Conservation (phyloP, 1,140 invertebrate genomes). For the Plectus sambesii region DNA sequence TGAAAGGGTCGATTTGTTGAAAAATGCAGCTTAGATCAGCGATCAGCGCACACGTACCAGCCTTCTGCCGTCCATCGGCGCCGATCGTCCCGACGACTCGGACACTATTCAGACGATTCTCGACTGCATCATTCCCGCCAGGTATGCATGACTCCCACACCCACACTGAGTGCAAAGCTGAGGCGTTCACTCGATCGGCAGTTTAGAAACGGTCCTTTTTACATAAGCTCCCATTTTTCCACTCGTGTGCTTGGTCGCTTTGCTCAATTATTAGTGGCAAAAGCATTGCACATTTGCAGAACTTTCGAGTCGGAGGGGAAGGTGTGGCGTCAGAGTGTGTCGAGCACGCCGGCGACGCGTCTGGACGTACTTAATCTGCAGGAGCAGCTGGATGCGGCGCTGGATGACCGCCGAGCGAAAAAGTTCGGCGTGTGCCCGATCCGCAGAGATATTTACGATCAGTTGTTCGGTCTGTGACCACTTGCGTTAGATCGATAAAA, state of each 20-base stretch:
- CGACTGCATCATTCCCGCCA: constrained; percentile 85
- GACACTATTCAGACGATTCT: constrained; percentile 72
- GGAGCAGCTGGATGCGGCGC: constrained; percentile 77
- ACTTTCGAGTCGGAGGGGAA: constrained; percentile 52
- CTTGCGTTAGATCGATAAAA: constrained; percentile 4
- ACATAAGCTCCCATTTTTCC: constrained; percentile 6
- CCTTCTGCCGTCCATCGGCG: constrained; percentile 36
- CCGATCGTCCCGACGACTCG: constrained; percentile 37
- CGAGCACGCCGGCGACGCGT: constrained; percentile 82
- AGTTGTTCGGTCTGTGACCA: constrained; percentile 73
- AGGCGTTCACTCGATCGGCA: constrained; percentile 50
- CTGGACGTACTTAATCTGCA: constrained; percentile 87
- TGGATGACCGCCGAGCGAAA: constrained; percentile 79
- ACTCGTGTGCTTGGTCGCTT: too few relatives aligned
- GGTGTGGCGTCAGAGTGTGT: constrained; percentile 59
- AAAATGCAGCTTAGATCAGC: constrained; percentile 34
- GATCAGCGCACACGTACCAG: constrained; percentile 39
- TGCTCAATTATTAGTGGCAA: constrained; percentile 3
- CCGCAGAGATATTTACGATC: constrained; percentile 78
- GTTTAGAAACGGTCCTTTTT: constrained; percentile 11
- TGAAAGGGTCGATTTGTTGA: constrained; percentile 46
- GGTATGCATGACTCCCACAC: constrained; percentile 43
- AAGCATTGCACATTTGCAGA: constrained; percentile 58
- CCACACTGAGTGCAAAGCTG: constrained; percentile 70
- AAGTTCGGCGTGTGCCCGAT: constrained; percentile 94